These are phyloP conservation scores for Hormiphora californensis DNA, from an alignment of 37 sponge, comb jelly and placozoan species.

Conservation along the genomic window DNA sequence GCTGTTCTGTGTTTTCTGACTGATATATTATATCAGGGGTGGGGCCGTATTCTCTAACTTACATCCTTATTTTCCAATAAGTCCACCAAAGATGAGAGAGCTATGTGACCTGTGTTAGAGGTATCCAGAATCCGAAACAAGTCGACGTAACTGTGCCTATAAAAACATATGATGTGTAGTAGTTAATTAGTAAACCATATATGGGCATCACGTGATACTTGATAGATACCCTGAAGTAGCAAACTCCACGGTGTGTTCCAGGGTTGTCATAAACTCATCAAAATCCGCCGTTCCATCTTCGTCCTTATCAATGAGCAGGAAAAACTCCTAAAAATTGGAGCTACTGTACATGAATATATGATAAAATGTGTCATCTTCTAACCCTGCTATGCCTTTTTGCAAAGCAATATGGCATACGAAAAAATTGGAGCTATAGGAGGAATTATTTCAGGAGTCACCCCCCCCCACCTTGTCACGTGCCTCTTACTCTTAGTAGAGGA, in stretches of 20 bases:
- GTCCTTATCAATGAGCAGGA: background rate
- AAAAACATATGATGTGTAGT: background rate
- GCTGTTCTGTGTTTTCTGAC: background rate
- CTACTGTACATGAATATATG: background rate
- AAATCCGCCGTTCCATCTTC: conserved; percentile 7
- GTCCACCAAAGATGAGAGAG: background rate
- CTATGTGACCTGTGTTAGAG: background rate
- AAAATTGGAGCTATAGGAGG: too few relatives aligned
- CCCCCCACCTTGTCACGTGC: too few relatives aligned
- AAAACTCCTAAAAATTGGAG: background rate
- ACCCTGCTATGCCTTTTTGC: too few relatives aligned
- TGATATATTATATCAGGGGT: background rate
- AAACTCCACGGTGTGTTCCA: background rate
- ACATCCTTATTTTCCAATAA: conserved; percentile 5
- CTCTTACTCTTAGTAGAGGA: too few relatives aligned
- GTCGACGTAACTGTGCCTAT: conserved; percentile 23
- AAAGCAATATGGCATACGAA: too few relatives aligned
- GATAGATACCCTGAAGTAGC: background rate
- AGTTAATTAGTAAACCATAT: too few relatives aligned
- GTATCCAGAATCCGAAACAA: background rate
- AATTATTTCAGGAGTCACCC: too few relatives aligned
- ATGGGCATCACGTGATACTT: background rate
- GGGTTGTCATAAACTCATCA: conserved; percentile 14
- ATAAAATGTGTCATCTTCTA: too few relatives aligned
- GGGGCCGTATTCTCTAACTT: too few relatives aligned